Conservation (phyloP, 1,140 invertebrate genomes). For the Maconellicoccus hirsutus region DNA sequence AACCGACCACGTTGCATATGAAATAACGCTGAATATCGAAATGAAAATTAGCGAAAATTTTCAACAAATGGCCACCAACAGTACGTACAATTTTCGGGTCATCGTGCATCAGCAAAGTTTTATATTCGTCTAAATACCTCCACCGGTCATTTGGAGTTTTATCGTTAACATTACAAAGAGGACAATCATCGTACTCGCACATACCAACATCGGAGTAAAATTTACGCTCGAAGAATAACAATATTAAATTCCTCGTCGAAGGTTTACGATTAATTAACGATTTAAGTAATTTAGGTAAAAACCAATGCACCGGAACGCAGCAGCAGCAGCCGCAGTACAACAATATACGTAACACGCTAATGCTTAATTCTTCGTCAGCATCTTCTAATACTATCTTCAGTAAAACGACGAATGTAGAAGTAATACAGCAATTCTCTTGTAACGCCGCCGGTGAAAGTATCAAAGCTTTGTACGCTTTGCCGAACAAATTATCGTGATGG, state of each 20-base stretch:
- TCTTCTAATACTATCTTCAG: constrained; percentile 40
- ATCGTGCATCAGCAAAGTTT: constrained; percentile 35
- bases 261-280: constrained; percentile 35
- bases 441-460: constrained; percentile 32
- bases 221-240: constrained; percentile 43
- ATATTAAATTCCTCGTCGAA: constrained; percentile 32
- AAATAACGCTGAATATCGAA: background rate
- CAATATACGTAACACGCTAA: constrained; percentile 43
- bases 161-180: constrained; percentile 23
- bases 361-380: constrained; percentile 35
- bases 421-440: constrained; percentile 40
- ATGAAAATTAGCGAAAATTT: background rate
- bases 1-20: constrained; percentile 42
- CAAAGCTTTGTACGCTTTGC: constrained; percentile 35
- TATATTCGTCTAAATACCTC: constrained; percentile 23
- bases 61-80: background rate
- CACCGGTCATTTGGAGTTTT: constrained; percentile 7
- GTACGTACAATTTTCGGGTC: constrained; percentile 31
- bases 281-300: constrained; percentile 35
- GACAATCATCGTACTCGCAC: constrained; percentile 23
- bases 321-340: constrained; percentile 48
- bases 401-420: constrained; percentile 44
- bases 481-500: constrained; percentile 47
- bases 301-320: constrained; percentile 43
- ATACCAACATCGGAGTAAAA: constrained; percentile 39